These are phyloP conservation scores for Rhinoraja longicauda DNA, from an alignment of 2,797 vertebrate species.

Conservation along the genomic window DNA sequence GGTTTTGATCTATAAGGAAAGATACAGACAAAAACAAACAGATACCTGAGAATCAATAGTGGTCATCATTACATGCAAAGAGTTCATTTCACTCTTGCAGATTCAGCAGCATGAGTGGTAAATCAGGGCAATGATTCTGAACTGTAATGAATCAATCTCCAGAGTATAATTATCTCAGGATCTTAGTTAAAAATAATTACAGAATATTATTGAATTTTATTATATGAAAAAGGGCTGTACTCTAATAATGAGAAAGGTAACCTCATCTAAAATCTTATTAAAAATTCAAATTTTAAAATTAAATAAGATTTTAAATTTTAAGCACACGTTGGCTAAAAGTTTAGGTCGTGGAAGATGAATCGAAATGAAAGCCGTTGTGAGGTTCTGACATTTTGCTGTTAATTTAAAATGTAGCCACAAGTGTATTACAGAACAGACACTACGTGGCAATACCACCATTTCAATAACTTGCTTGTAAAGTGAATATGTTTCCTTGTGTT, in stretches of 20 bases:
- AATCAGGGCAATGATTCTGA: not conserved
- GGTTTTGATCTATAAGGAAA: not conserved
- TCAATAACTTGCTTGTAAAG: not conserved
- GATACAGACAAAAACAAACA: not conserved
- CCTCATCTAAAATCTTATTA: not conserved
- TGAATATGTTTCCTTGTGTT: not conserved
- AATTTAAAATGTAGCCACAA: not conserved
- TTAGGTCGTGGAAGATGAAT: not conserved
- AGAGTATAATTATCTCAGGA: not conserved
- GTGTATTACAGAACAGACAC: not conserved
- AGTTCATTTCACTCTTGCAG: not conserved
- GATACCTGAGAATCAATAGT: not conserved
- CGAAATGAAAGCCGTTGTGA: not conserved
- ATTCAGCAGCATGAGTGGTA: not conserved
- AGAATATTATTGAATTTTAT: not conserved
- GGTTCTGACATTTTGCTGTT: not conserved
- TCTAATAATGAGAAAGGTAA: not conserved
- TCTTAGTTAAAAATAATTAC: not conserved
- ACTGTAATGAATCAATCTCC: not conserved
- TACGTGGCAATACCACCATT: not conserved
- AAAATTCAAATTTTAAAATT: too few relatives aligned
- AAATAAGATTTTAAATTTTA: not conserved
- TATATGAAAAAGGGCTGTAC: not conserved
- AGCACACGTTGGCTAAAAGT: not conserved
- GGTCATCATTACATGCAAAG: not conserved